phyloP scores from a whole-genome alignment of 2,888 invertebrate genomes.

The Apodemia duryi region DNA sequence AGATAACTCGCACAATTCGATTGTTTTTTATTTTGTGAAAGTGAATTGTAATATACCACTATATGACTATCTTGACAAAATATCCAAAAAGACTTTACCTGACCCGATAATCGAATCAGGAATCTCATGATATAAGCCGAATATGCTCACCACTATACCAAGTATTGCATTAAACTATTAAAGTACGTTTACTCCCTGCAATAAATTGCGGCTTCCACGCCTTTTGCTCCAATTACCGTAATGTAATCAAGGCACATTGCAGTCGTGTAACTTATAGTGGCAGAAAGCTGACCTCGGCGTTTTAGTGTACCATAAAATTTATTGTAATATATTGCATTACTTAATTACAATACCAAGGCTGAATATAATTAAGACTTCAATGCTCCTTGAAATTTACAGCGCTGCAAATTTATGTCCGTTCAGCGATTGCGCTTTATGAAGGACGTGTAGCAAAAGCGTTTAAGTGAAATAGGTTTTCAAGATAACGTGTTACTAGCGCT shows the following conservation, averaged over 20 bases:
- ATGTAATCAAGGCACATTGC: conserved; percentile 21
- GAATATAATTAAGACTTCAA: conserved; percentile 43
- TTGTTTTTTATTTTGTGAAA: too few species aligned
- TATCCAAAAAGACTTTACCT: neutral
- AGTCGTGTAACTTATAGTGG: conserved; percentile 30
- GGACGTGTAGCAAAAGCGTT: neutral
- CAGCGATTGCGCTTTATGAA: conserved; percentile 19
- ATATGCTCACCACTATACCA: too few species aligned
- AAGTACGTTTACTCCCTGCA: neutral
- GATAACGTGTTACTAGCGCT: neutral
- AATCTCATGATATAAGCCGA: too few species aligned
- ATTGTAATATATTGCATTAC: conserved; percentile 34
- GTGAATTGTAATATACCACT: too few species aligned
- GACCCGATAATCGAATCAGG: too few species aligned
- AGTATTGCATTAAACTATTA: too few species aligned
- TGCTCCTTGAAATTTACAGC: conserved; percentile 42
- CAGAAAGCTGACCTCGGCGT: conserved; percentile 27
- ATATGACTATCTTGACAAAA: too few species aligned
- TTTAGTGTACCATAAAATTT: conserved; percentile 32
- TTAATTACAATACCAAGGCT: conserved; percentile 35
- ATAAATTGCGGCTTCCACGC: neutral
- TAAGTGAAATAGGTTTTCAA: neutral
- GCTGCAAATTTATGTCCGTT: conserved; percentile 40
- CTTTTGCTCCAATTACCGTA: conserved; percentile 9
- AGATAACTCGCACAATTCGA: too few species aligned